Evolutionary conservation across 2,797 vertebrate species (phyloP).

Genomic region (Craterocephalus amniculus): DNA sequence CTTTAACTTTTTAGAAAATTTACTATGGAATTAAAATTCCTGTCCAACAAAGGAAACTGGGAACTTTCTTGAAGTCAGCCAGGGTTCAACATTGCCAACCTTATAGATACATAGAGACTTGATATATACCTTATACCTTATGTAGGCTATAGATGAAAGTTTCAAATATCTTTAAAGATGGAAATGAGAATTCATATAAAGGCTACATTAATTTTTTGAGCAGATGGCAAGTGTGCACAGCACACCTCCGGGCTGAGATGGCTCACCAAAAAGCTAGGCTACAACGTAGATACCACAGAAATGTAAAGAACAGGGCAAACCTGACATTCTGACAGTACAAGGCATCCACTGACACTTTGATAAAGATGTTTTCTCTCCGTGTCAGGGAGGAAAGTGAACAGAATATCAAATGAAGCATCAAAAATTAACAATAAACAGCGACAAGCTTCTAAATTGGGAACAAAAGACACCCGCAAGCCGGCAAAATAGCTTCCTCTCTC

Average conservation of each 20-base stretch:
- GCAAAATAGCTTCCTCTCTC: slow-evolving; percentile 85
- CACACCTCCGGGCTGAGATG: slow-evolving; percentile 48
- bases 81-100: slow-evolving; percentile 59
- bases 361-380: slow-evolving; percentile 79
- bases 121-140: too few relatives aligned
- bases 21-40: slow-evolving; percentile 40
- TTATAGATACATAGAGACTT: slow-evolving; percentile 61
- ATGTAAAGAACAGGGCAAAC: slow-evolving; percentile 72
- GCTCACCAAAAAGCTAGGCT: slow-evolving; percentile 51
- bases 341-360: slow-evolving; percentile 75
- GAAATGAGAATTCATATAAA: slow-evolving; percentile 63
- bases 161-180: slow-evolving; percentile 31
- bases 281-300: slow-evolving; percentile 58
- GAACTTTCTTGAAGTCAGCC: slow-evolving; percentile 56
- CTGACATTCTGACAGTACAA: slow-evolving; percentile 73
- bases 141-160: too few relatives aligned
- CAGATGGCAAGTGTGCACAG: slow-evolving; percentile 54
- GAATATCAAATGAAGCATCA: slow-evolving; percentile 85
- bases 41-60: slow-evolving; percentile 39
- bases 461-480: slow-evolving; percentile 83
- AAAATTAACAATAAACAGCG: slow-evolving; percentile 85
- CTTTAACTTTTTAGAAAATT: slow-evolving; percentile 39
- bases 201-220: slow-evolving; percentile 73
- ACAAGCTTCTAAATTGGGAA: slow-evolving; percentile 87
- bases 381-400: slow-evolving; percentile 76